phyloP scores from a whole-genome alignment of 53 echinoderm and acorn worm genomes.

The Zoroaster sp. region DNA sequence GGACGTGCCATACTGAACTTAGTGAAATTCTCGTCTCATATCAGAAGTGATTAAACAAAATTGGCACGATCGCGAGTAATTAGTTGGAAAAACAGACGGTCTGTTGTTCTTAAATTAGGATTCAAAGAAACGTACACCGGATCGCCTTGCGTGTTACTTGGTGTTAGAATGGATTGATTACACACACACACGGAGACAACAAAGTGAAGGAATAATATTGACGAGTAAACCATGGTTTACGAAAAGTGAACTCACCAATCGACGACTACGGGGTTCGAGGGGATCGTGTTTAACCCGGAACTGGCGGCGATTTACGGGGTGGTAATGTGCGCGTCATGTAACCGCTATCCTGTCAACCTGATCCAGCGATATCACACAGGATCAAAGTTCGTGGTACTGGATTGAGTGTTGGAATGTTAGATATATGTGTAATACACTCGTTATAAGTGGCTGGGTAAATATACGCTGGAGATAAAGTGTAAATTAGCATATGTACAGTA shows the following conservation, averaged over 20 bases:
- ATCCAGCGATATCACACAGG: neutral
- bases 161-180: neutral
- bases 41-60: neutral
- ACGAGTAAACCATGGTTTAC: neutral
- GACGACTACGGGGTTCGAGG: neutral
- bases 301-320: neutral
- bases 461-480: neutral
- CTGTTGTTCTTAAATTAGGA: neutral
- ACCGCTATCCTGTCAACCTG: neutral
- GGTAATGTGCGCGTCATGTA: neutral
- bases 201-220: neutral
- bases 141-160: neutral
- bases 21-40: neutral
- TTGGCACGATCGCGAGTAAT: neutral
- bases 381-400: neutral
- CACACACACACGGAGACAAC: neutral
- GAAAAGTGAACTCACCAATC: neutral
- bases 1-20: neutral
- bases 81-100: neutral
- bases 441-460: slow-evolving; percentile 3
- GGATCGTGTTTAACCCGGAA: neutral
- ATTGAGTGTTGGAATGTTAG: neutral
- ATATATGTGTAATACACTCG: neutral
- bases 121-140: neutral
- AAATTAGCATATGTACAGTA: neutral